These are phyloP conservation scores for Fringilla coelebs DNA, from an alignment of 2,797 vertebrate genomes.

Conservation along the genomic window DNA sequence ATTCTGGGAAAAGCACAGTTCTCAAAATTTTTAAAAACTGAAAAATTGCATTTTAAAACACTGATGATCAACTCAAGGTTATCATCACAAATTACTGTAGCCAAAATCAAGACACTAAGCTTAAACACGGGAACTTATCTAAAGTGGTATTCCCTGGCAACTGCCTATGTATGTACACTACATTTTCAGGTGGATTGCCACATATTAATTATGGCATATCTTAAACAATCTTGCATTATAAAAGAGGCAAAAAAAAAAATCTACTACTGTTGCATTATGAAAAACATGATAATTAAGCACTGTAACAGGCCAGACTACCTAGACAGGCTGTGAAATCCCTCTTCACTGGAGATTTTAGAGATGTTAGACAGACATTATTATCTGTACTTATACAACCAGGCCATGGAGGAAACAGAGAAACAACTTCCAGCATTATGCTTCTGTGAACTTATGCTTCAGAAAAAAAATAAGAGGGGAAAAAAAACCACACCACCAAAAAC, in stretches of 20 bases:
- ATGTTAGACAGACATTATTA: background rate
- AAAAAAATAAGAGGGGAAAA: background rate
- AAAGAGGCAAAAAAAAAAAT: background rate
- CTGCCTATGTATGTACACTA: background rate
- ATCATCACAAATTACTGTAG: background rate
- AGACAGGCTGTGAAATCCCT: conserved; percentile 1
- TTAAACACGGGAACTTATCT: background rate
- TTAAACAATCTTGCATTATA: conserved; percentile 11
- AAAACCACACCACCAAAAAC: background rate
- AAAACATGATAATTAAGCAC: background rate
- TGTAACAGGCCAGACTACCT: conserved; percentile 3
- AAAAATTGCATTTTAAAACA: background rate
- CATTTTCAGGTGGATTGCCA: background rate
- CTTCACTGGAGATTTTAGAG: background rate
- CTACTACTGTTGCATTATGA: background rate
- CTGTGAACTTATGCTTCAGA: background rate
- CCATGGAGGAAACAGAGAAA: background rate
- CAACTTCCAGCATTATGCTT: background rate
- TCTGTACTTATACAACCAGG: background rate
- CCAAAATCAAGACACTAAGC: background rate
- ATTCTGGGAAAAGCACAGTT: background rate
- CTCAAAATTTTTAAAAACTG: background rate
- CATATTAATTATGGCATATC: background rate
- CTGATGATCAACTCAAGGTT: background rate
- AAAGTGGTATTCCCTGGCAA: background rate